These are phyloP conservation scores for Sebastes schlegelii DNA, from an alignment of 2,113 vertebrate genomes.

Conservation along the genomic window DNA sequence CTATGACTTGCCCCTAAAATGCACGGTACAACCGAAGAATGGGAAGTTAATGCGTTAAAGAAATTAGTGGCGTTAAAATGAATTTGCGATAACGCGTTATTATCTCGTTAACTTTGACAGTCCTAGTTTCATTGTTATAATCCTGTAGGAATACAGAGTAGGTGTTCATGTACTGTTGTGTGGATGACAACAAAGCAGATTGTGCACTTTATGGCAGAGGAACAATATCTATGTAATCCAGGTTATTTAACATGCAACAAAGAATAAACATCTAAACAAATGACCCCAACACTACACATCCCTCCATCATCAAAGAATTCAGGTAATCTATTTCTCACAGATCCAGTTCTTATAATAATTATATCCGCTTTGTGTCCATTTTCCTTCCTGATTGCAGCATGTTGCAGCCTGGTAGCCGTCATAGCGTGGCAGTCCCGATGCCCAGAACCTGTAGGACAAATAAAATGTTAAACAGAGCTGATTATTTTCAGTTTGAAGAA, in stretches of 20 bases:
- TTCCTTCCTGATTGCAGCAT: neutral
- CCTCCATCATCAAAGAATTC: neutral
- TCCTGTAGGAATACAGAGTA: neutral
- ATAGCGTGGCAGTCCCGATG: fast-evolving
- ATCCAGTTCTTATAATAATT: neutral
- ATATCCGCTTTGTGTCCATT: fast-evolving
- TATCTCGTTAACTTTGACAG: no score
- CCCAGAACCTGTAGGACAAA: conserved; percentile 14
- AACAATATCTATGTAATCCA: neutral
- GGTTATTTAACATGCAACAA: neutral
- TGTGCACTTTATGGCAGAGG: neutral
- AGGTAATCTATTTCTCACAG: neutral
- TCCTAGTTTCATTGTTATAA: no score
- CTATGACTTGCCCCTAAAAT: no score
- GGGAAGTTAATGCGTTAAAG: no score
- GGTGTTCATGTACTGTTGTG: neutral
- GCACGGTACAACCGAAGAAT: no score
- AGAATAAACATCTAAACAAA: neutral
- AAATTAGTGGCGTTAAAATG: no score
- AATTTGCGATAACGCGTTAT: neutral
- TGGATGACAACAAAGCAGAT: no score
- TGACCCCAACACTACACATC: neutral
- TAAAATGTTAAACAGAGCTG: neutral
- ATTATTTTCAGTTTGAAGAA: neutral
- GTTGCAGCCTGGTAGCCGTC: fast-evolving